Evolutionary conservation across 1,140 invertebrate genomes (phyloP).

Genomic region (Portunus trituberculatus): DNA sequence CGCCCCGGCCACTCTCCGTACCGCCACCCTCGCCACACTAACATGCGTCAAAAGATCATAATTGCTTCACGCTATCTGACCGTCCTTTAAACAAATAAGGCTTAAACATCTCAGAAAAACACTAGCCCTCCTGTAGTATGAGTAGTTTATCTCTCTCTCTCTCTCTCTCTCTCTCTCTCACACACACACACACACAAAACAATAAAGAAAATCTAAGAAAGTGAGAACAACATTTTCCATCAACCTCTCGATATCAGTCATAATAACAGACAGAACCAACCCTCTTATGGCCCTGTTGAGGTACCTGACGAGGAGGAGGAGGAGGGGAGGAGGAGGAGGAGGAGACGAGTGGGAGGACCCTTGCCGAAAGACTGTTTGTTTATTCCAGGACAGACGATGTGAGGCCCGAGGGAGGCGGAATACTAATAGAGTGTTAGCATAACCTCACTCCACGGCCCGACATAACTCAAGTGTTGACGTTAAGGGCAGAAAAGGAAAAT

Average conservation of each 20-base stretch:
- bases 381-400: background rate
- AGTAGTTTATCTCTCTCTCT: too few species aligned
- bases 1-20: background rate
- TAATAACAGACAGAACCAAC: background rate
- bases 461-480: background rate
- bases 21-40: background rate
- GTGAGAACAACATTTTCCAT: too few species aligned
- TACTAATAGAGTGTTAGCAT: slow-evolving; percentile 14
- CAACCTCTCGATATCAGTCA: background rate
- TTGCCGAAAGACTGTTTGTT: background rate
- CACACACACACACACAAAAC: too few species aligned
- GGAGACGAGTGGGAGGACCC: background rate
- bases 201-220: too few species aligned
- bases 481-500: slow-evolving; percentile 12
- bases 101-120: too few species aligned
- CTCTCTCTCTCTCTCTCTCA: too few species aligned
- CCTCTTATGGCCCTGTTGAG: background rate
- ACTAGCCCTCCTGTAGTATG: too few species aligned
- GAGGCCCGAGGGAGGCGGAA: background rate
- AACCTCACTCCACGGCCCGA: background rate
- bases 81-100: too few species aligned
- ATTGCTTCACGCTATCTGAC: background rate
- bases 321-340: background rate
- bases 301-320: background rate
- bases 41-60: background rate